Percentiles rank a stretch among this genome's conserved stretches.
Conservation (phyloP, 2,113 vertebrate species). For the Panthera tigris region DNA sequence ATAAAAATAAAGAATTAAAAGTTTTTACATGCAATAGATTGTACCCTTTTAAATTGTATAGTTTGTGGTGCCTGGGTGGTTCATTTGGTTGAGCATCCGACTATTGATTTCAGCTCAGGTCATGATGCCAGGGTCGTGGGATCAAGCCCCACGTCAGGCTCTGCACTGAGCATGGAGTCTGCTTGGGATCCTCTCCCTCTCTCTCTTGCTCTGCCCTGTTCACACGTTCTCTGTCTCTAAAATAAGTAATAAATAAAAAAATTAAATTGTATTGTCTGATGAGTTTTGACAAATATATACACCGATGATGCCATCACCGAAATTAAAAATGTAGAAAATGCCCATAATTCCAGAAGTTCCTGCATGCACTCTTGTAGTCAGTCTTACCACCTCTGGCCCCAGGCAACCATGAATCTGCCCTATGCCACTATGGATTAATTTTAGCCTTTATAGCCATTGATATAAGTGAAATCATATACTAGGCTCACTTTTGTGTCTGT, state of each 20-base stretch:
- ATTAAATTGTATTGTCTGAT: not conserved
- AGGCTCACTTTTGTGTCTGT: not conserved
- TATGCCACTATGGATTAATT: not conserved
- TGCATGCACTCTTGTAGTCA: not conserved
- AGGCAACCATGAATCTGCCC: not conserved
- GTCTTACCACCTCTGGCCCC: not conserved
- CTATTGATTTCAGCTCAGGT: too few species aligned
- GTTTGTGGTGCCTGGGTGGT: too few species aligned
- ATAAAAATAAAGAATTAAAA: slow-evolving; percentile 26
- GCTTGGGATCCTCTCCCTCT: too few species aligned
- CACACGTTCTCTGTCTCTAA: too few species aligned
- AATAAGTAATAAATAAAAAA: too few species aligned
- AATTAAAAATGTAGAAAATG: not conserved
- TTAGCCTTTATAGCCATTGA: not conserved
- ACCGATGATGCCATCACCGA: not conserved
- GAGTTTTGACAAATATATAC: not conserved
- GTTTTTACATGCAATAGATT: not conserved
- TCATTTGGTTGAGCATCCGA: too few species aligned
- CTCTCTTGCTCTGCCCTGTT: too few species aligned
- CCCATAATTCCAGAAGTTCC: not conserved
- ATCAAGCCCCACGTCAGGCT: too few species aligned
- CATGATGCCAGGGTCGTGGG: too few species aligned
- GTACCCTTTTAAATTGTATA: not conserved
- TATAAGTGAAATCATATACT: not conserved
- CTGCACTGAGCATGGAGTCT: too few species aligned